A percentile compares a stretch with the other conserved stretches of the same genome.
phyloP scores from a whole-genome alignment of 2,888 invertebrate species.

The Pristionchus fissidentatus region DNA sequence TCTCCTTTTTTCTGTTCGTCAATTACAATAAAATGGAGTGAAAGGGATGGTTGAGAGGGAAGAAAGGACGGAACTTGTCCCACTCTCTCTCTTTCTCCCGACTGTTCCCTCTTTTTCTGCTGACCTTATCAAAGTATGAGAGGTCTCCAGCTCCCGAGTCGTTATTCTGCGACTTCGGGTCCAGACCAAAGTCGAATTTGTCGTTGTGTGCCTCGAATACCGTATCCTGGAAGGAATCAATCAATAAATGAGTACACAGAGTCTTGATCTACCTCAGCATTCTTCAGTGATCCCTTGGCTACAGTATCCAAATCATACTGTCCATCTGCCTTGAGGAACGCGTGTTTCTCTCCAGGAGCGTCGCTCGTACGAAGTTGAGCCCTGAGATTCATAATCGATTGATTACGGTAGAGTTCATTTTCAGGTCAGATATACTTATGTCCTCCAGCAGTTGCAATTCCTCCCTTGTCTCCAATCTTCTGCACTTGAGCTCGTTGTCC shows the following conservation, averaged over 20 bases:
- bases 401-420: neutral
- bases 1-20: conserved; percentile 8
- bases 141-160: conserved; percentile 69
- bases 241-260: neutral
- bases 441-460: conserved; percentile 73
- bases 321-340: conserved; percentile 73
- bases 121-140: conserved; percentile 68
- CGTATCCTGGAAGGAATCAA: conserved; percentile 58
- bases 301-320: conserved; percentile 74
- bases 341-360: conserved; percentile 68
- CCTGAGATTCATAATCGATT: conserved; percentile 55
- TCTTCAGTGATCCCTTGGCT: conserved; percentile 70
- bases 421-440: conserved; percentile 64
- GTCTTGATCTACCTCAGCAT: conserved; percentile 13
- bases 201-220: conserved; percentile 72
- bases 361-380: conserved; percentile 70
- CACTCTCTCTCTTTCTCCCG: neutral
- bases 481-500: conserved; percentile 74
- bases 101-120: too few species aligned
- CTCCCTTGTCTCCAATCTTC: conserved; percentile 74
- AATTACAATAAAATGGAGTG: neutral
- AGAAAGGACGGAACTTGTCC: conserved; percentile 26
- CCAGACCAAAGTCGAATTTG: conserved; percentile 70
- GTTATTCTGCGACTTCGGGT: conserved; percentile 70
- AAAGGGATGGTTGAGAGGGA: neutral